Evolutionary conservation across 2,888 invertebrate genomes (phyloP).

Genomic region (Erebia epiphron): DNA sequence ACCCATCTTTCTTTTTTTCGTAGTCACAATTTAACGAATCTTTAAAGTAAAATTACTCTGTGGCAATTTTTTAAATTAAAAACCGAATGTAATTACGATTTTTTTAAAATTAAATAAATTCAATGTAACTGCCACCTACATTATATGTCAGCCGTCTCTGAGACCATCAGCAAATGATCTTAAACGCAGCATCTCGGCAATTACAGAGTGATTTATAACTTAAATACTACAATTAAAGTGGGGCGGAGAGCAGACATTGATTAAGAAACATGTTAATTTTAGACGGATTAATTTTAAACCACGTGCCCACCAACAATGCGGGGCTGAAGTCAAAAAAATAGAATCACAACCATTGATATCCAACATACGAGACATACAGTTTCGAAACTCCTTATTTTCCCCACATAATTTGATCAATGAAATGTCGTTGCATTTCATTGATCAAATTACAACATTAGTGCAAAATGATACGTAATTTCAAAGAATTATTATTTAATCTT

Average conservation of each 20-base stretch:
- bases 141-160: conserved; percentile 1
- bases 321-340: conserved; percentile 24
- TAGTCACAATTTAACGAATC: too few species aligned
- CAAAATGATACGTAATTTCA: too few species aligned
- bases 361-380: not conserved
- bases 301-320: conserved; percentile 37
- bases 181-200: conserved; percentile 49
- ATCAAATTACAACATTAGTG: too few species aligned
- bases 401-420: too few species aligned
- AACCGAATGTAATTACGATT: not conserved
- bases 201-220: conserved; percentile 68
- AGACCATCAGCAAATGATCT: conserved; percentile 14
- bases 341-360: conserved; percentile 8
- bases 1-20: too few species aligned
- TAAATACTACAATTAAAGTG: conserved; percentile 51
- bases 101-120: not conserved
- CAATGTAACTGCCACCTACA: not conserved
- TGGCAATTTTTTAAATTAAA: too few species aligned
- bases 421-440: too few species aligned
- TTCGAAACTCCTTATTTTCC: not conserved
- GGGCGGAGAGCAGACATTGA: conserved; percentile 43
- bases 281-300: conserved; percentile 39
- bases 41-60: too few species aligned
- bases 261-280: conserved; percentile 63
- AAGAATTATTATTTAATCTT: too few species aligned